Conservation (phyloP, 1,140 invertebrate species). For the Sitodiplosis mosellana region DNA sequence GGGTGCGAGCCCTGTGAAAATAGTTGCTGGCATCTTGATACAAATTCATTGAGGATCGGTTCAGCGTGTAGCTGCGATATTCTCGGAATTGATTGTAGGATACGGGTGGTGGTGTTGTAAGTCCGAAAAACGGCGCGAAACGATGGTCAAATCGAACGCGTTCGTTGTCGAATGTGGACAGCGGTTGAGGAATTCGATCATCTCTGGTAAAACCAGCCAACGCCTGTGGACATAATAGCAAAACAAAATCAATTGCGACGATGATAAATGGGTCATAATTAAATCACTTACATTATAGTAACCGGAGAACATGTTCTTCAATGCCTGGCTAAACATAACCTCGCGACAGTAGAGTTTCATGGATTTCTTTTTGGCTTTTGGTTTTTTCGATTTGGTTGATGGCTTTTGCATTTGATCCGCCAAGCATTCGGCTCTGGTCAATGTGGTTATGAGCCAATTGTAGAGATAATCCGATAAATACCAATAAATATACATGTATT, state of each 20-base stretch:
- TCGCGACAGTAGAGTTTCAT: constrained; percentile 62
- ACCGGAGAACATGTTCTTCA: constrained; percentile 85
- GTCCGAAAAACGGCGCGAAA: constrained; percentile 69
- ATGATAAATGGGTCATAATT: not conserved
- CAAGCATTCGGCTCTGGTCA: constrained; percentile 74
- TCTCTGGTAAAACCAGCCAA: constrained; percentile 36
- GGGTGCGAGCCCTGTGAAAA: constrained; percentile 74
- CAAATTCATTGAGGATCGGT: constrained; percentile 24
- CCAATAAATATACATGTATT: constrained; percentile 93
- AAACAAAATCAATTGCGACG: not conserved
- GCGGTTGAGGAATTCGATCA: constrained; percentile 49
- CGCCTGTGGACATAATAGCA: constrained; percentile 14
- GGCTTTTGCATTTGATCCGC: constrained; percentile 40
- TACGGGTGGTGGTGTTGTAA: constrained; percentile 78
- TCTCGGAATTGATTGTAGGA: constrained; percentile 70
- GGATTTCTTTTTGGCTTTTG: constrained; percentile 52
- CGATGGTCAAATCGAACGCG: constrained; percentile 86
- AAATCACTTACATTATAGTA: constrained; percentile 63
- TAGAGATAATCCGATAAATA: constrained; percentile 92
- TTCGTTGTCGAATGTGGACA: constrained; percentile 80
- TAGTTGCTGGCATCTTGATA: constrained; percentile 74
- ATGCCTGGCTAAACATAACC: constrained; percentile 69
- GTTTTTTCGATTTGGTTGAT: constrained; percentile 42
- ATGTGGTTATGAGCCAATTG: constrained; percentile 78
- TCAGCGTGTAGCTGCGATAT: constrained; percentile 29